Percentiles rank a stretch among this genome's conserved stretches.
Evolutionary conservation across 2,113 vertebrate genomes (phyloP).

Genomic region (Pygoscelis antarcticus): DNA sequence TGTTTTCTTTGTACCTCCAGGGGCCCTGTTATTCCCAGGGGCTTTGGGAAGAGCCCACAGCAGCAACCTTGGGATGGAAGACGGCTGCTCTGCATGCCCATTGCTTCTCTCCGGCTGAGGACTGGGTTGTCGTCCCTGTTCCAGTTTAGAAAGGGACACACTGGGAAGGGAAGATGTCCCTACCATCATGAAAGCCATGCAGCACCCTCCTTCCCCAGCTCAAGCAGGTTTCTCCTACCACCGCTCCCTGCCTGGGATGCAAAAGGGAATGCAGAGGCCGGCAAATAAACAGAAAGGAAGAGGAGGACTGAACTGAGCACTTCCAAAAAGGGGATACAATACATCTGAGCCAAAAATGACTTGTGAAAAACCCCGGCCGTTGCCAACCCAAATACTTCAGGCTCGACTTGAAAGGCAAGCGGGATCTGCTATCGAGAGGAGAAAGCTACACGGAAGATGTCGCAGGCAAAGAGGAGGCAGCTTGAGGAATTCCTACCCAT

Average conservation of each 20-base stretch:
- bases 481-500: constrained; percentile 75
- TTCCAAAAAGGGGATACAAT: background rate
- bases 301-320: background rate
- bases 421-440: background rate
- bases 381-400: background rate
- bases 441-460: background rate
- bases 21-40: background rate
- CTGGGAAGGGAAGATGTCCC: rapidly evolving
- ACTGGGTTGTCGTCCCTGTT: background rate
- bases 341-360: background rate
- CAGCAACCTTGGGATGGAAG: background rate
- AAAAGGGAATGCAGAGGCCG: background rate
- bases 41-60: background rate
- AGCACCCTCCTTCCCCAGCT: background rate
- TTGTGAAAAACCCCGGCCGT: background rate
- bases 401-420: background rate
- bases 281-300: background rate
- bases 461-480: constrained; percentile 48
- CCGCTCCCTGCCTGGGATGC: background rate
- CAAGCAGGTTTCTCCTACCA: background rate
- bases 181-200: background rate
- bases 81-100: background rate
- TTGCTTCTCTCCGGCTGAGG: background rate
- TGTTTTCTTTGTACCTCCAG: constrained; percentile 39
- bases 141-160: background rate